A percentile compares a stretch with the other conserved stretches of the same genome.
Evolutionary conservation across 2,888 invertebrate genomes (phyloP).

Genomic region (Argyresthia goedartella): DNA sequence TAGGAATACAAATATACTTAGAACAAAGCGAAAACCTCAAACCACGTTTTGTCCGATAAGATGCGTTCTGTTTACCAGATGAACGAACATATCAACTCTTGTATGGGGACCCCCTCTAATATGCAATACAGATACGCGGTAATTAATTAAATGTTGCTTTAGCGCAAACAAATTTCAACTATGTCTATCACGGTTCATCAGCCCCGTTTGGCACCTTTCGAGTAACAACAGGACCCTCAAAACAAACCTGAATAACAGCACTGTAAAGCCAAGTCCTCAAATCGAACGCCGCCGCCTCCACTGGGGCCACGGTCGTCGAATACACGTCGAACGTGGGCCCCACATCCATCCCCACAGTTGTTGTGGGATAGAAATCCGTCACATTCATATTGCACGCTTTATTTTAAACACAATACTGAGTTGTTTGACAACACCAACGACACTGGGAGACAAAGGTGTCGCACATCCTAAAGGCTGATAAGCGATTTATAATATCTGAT

Average conservation of each 20-base stretch:
- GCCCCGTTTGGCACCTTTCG: too few species aligned
- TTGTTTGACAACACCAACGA: conserved; percentile 5
- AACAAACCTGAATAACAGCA: conserved; percentile 42
- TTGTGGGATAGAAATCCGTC: conserved; percentile 11
- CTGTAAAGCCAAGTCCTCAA: conserved; percentile 43
- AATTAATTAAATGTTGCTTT: too few species aligned
- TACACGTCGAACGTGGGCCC: conserved; percentile 3
- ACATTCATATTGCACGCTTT: conserved; percentile 22
- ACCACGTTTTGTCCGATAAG: too few species aligned
- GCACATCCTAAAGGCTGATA: not conserved
- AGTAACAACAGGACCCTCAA: not conserved
- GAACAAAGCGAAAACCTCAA: too few species aligned
- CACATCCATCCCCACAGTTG: conserved; percentile 9
- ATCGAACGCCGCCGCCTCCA: conserved; percentile 16
- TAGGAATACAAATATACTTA: too few species aligned
- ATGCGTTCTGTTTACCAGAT: too few species aligned
- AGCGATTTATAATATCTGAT: conserved; percentile 2
- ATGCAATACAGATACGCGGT: too few species aligned
- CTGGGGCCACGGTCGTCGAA: conserved; percentile 21
- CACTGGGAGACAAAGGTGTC: not conserved
- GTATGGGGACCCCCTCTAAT: too few species aligned
- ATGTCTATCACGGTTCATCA: too few species aligned
- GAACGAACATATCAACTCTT: too few species aligned
- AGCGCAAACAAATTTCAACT: too few species aligned
- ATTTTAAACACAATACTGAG: not conserved